phyloP scores from a whole-genome alignment of 1,140 invertebrate genomes.

The Drosophila truncata region DNA sequence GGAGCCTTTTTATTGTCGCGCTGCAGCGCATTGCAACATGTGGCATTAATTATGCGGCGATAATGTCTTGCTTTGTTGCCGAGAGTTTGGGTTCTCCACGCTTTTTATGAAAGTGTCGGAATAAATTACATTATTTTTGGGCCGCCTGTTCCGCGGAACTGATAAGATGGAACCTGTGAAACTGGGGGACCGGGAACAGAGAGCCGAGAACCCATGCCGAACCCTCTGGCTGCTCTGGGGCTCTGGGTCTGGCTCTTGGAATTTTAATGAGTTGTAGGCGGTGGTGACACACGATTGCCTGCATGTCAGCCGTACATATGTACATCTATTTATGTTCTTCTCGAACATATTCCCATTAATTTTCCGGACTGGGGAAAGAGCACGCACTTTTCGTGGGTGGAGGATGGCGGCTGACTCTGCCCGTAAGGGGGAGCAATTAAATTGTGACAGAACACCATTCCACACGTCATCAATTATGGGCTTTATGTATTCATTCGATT shows the following conservation, averaged over 20 bases:
- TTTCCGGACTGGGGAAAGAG: constrained; percentile 32
- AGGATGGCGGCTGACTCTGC: constrained; percentile 15
- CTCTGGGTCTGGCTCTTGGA: constrained; percentile 31
- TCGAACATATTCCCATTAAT: constrained; percentile 61
- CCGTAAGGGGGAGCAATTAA: constrained; percentile 57
- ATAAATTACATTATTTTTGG: constrained; percentile 82
- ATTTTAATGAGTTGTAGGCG: constrained; percentile 60
- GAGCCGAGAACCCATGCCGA: constrained; percentile 10
- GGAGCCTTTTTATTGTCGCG: constrained; percentile 65
- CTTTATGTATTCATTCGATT: constrained; percentile 58
- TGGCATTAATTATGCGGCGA: constrained; percentile 83
- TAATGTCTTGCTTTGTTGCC: constrained; percentile 82
- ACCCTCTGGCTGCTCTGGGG: constrained; percentile 20
- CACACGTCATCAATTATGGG: constrained; percentile 64
- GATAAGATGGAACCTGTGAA: constrained; percentile 44
- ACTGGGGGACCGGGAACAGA: background rate
- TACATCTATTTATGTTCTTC: constrained; percentile 52
- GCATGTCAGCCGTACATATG: constrained; percentile 34
- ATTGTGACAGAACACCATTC: constrained; percentile 63
- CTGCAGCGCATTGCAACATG: constrained; percentile 74
- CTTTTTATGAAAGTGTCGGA: constrained; percentile 82
- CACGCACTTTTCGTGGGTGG: constrained; percentile 48
- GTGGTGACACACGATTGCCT: constrained; percentile 43
- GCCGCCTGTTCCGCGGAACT: constrained; percentile 47
- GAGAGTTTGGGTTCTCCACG: constrained; percentile 61